Evolutionary conservation across 2,797 vertebrate genomes (phyloP).

Genomic region (Sphenodon punctatus): DNA sequence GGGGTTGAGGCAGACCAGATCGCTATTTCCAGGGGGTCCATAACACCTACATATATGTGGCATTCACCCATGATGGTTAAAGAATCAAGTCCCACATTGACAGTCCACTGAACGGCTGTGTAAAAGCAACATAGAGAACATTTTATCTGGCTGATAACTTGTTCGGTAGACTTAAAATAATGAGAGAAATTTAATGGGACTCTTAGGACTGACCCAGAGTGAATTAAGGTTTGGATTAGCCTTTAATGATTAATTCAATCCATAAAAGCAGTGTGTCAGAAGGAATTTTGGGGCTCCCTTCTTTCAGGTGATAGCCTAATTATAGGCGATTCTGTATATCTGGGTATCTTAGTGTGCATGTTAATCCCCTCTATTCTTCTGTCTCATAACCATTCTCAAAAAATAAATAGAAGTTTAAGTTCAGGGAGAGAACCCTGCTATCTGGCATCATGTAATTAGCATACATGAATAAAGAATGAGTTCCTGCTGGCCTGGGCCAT

Average conservation of each 20-base stretch:
- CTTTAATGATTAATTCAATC: not conserved
- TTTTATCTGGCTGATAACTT: conserved; percentile 7
- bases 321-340: conserved; percentile 4
- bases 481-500: conserved; percentile 71
- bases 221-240: conserved; percentile 9
- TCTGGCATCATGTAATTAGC: conserved; percentile 69
- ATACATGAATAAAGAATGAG: conserved; percentile 72
- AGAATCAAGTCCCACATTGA: not conserved
- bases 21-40: too few relatives aligned
- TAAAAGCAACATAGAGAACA: not conserved
- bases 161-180: not conserved
- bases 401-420: conserved; percentile 38
- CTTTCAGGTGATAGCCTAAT: not conserved
- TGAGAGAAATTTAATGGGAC: conserved; percentile 12
- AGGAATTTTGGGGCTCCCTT: conserved; percentile 11
- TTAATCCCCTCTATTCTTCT: conserved; percentile 41
- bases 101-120: not conserved
- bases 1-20: too few relatives aligned
- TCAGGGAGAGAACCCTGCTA: conserved; percentile 67
- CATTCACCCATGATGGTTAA: not conserved
- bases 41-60: too few relatives aligned
- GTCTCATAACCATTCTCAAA: conserved; percentile 23
- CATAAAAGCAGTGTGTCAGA: not conserved
- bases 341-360: conserved; percentile 42
- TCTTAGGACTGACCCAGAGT: conserved; percentile 11